Conservation (phyloP, 1,140 invertebrate species). For the Zaprionus inermis region DNA sequence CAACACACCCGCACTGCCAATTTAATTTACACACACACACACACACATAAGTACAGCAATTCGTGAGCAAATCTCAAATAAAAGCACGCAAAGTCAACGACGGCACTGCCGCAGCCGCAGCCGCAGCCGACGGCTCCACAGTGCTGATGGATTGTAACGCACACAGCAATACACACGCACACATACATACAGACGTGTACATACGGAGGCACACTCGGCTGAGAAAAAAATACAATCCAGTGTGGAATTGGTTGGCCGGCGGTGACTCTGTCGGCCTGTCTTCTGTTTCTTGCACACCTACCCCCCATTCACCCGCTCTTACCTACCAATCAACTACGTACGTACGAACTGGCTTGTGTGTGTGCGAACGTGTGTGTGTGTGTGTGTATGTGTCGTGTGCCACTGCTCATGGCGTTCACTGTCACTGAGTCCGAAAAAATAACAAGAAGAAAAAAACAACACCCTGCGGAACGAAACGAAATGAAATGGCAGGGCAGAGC, state of each 20-base stretch:
- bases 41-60: conserved; percentile 55
- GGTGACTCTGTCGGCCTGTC: conserved; percentile 48
- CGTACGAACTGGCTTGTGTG: background rate
- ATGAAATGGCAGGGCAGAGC: conserved; percentile 69
- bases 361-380: background rate
- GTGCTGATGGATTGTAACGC: conserved; percentile 70
- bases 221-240: conserved; percentile 50
- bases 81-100: conserved; percentile 73
- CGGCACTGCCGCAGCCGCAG: conserved; percentile 28
- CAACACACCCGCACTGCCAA: conserved; percentile 24
- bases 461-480: conserved; percentile 69
- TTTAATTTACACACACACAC: conserved; percentile 29
- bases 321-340: conserved; percentile 30
- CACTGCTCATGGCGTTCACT: conserved; percentile 68
- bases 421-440: conserved; percentile 63
- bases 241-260: conserved; percentile 53
- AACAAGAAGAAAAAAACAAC: conserved; percentile 45
- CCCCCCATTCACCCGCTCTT: background rate
- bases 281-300: conserved; percentile 35
- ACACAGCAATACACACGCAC: conserved; percentile 18
- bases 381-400: conserved; percentile 68
- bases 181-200: background rate
- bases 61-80: conserved; percentile 79
- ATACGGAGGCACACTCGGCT: conserved; percentile 2
- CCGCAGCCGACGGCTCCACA: conserved; percentile 33